Base-by-base conservation (phyloP, 1,140 invertebrate species). In the Papilio helenus region DNA sequence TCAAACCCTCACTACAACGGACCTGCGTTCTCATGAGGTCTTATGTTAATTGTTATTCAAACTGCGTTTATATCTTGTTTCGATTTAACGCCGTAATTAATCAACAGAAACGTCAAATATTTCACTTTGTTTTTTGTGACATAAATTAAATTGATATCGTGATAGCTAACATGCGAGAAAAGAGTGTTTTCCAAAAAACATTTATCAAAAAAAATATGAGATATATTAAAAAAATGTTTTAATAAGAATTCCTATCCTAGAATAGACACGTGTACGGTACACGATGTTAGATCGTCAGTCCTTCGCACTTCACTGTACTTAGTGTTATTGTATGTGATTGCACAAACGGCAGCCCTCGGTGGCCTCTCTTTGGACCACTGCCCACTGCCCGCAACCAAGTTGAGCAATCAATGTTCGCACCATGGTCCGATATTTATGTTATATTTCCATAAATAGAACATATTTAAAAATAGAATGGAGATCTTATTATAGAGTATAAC, bases 291-390 rank as follows among this genome's bases (percentile, higher is more conserved):
- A 77, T 77, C 34, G 29, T 26, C 18, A 42, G 76, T 55, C 76
- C 76, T 77, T 61, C 76, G n/a, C 18, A 65, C 55, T 55, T n/a
- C 26, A 39, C 55, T 58, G 26, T 80, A 84, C 84, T 86, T 85
- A 87, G 83, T 86, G 82, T 79, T 86, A 87, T 83, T 86, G 82
- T 81, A 79, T 79, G 80, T 80, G 79, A 81, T 88, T 88, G 87
- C 87, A 86, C 81, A 85, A 87, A 81, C 79, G 73, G 80, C 81
- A 79, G 55, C 29, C 76, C 29, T 80, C 34, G 34, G 82, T 84
- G 87, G 89, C 89, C 90, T 89, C 85, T 85, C 84, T 84, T 89
- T 86, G 80, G 87, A 81, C 71, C 79, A 55, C 74, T 83, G 74
- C 83, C 71, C 79, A 55, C 74, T 83, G 74, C 83, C 79, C 81